A percentile compares a stretch with the other conserved stretches of the same genome.
Conservation (phyloP, 2,797 vertebrate genomes). For the Cynopterus sphinx region DNA sequence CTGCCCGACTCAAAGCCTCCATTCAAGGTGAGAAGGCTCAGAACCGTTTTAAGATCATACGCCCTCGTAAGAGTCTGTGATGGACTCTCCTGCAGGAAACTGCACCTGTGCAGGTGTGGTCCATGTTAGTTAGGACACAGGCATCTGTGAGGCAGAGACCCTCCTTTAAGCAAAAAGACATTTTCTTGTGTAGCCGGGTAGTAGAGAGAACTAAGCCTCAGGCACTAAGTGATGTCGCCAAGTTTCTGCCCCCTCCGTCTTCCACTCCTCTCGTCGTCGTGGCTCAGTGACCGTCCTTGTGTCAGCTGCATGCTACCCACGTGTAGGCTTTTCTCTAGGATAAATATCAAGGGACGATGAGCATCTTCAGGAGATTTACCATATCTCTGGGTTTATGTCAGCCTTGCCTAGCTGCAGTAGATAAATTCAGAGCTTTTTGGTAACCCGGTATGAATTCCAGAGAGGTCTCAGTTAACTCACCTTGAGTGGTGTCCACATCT, state of each 20-base stretch:
- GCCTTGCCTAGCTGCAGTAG: not conserved
- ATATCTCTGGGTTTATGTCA: not conserved
- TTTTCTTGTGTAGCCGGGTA: not conserved
- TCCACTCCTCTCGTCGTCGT: not conserved
- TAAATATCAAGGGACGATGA: not conserved
- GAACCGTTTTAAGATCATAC: not conserved
- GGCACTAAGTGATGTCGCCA: not conserved
- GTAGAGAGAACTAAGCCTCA: not conserved
- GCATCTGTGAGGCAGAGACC: not conserved
- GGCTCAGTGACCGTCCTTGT: not conserved
- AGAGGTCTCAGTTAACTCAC: not conserved
- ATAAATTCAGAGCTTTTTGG: not conserved
- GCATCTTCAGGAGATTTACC: not conserved
- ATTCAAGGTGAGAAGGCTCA: not conserved
- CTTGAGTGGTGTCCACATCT: not conserved
- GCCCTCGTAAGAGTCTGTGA: not conserved
- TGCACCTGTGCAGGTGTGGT: fast-evolving
- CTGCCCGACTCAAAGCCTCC: not conserved
- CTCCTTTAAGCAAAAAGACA: not conserved
- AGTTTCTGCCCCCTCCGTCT: not conserved
- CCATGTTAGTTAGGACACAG: not conserved
- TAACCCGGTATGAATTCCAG: not conserved
- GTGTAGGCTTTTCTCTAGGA: not conserved
- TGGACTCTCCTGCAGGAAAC: not conserved
- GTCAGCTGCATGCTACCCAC: not conserved